phyloP scores from a whole-genome alignment of 2,888 invertebrate genomes.

The Ceramica pisi region DNA sequence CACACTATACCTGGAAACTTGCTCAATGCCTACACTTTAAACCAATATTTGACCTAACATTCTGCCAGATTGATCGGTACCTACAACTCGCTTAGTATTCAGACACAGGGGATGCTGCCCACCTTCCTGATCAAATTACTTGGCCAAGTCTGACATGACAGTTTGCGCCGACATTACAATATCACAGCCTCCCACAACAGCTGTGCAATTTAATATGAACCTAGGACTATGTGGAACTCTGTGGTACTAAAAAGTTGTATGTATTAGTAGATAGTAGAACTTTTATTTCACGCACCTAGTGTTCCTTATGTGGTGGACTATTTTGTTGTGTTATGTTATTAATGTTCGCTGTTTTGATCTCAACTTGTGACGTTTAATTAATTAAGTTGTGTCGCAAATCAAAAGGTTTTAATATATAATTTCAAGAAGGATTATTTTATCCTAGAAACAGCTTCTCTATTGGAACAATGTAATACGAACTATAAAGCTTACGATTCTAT shows the following conservation, averaged over 20 bases:
- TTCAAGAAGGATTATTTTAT: neutral
- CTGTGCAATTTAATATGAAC: slow-evolving; percentile 53
- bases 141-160: slow-evolving; percentile 41
- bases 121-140: slow-evolving; percentile 48
- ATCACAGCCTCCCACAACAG: slow-evolving; percentile 46
- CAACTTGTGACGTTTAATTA: neutral
- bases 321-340: slow-evolving; percentile 12
- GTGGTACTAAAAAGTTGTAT: slow-evolving; percentile 14
- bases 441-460: slow-evolving; percentile 9
- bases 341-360: neutral
- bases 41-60: slow-evolving; percentile 26
- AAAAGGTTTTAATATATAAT: neutral
- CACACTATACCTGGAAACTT: too few relatives aligned
- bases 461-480: slow-evolving; percentile 20
- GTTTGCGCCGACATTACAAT: slow-evolving; percentile 47
- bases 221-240: slow-evolving; percentile 15
- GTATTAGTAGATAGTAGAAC: slow-evolving; percentile 8
- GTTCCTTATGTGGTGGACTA: neutral
- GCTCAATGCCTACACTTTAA: neutral
- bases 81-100: slow-evolving; percentile 27
- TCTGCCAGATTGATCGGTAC: slow-evolving; percentile 13
- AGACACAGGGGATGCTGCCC: slow-evolving; percentile 17
- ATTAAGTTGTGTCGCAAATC: neutral
- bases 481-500: slow-evolving; percentile 21
- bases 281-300: slow-evolving; percentile 16